These are phyloP conservation scores for Cephalopholis sonnerati DNA, from an alignment of 2,113 vertebrate genomes.

Conservation along the genomic window DNA sequence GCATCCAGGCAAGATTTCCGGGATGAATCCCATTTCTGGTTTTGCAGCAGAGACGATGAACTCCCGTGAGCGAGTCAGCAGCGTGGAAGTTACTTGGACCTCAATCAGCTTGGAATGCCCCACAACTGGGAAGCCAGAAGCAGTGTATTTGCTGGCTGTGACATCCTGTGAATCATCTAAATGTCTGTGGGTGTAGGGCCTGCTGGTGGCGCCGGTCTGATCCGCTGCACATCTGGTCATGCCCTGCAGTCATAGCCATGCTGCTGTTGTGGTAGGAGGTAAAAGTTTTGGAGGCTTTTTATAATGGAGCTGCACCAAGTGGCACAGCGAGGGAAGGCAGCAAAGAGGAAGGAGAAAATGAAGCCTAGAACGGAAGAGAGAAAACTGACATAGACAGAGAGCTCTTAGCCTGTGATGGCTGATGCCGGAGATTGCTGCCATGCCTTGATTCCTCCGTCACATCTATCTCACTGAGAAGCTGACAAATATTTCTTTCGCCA, in stretches of 20 bases:
- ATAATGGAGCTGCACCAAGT: slow-evolving; percentile 12
- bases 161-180: slow-evolving; percentile 40
- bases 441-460: slow-evolving; percentile 50
- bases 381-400: slow-evolving; percentile 29
- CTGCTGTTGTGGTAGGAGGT: slow-evolving; percentile 19
- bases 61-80: slow-evolving; percentile 31
- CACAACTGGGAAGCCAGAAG: slow-evolving; percentile 13
- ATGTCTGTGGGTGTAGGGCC: slow-evolving; percentile 36
- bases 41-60: slow-evolving; percentile 6
- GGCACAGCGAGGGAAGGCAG: background rate
- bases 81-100: slow-evolving; percentile 20
- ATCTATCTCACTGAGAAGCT: slow-evolving; percentile 53
- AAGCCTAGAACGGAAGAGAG: slow-evolving; percentile 4
- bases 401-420: slow-evolving; percentile 39
- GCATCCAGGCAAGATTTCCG: background rate
- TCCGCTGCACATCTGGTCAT: slow-evolving; percentile 57
- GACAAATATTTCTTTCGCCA: slow-evolving; percentile 19
- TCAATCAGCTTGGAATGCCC: slow-evolving; percentile 22
- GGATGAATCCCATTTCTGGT: slow-evolving; percentile 1
- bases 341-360: background rate
- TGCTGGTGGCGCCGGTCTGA: slow-evolving; percentile 28
- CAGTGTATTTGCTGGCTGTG: slow-evolving; percentile 22
- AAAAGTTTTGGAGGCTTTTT: slow-evolving; percentile 37
- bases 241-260: slow-evolving; percentile 22
- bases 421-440: slow-evolving; percentile 38